A percentile compares a stretch with the other conserved stretches of the same genome.
Evolutionary conservation across 2,888 invertebrate species (phyloP).

Genomic region (Alloplasta piceator): DNA sequence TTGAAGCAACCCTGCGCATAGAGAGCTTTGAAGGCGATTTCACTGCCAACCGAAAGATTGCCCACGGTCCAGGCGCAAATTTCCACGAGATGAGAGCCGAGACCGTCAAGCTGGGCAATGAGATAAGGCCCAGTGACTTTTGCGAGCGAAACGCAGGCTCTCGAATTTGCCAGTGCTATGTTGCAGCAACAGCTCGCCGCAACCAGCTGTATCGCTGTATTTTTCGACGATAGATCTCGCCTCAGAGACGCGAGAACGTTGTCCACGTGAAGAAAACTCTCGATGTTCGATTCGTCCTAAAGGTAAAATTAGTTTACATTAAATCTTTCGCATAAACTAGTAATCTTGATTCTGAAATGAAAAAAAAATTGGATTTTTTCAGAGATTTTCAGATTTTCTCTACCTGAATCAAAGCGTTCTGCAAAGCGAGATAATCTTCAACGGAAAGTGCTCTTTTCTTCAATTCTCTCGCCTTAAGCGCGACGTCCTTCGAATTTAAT

Average conservation of each 20-base stretch:
- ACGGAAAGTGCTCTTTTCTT: constrained; percentile 72
- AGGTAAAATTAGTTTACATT: constrained; percentile 67
- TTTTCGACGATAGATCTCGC: constrained; percentile 84
- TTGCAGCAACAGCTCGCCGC: constrained; percentile 86
- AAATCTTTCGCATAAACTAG: neutral
- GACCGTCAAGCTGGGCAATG: constrained; percentile 79
- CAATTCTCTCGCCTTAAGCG: constrained; percentile 69
- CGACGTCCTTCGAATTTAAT: constrained; percentile 70
- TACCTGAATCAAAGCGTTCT: constrained; percentile 79
- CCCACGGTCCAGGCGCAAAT: constrained; percentile 80
- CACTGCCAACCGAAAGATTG: constrained; percentile 77
- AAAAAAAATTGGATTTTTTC: constrained; percentile 13
- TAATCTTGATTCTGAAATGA: constrained; percentile 1
- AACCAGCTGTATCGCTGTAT: constrained; percentile 84
- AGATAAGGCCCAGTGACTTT: constrained; percentile 85
- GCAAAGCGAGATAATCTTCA: constrained; percentile 75
- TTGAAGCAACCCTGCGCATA: constrained; percentile 78
- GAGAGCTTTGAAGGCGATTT: constrained; percentile 75
- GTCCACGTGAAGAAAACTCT: constrained; percentile 79
- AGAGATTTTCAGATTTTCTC: too few relatives aligned
- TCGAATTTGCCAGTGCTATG: constrained; percentile 84
- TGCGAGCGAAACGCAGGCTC: constrained; percentile 82
- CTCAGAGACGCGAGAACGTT: constrained; percentile 84
- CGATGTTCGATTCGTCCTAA: constrained; percentile 82
- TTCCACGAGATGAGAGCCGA: constrained; percentile 78